Evolutionary conservation across 2,113 vertebrate species (phyloP).

Genomic region (Aphelocoma coerulescens): DNA sequence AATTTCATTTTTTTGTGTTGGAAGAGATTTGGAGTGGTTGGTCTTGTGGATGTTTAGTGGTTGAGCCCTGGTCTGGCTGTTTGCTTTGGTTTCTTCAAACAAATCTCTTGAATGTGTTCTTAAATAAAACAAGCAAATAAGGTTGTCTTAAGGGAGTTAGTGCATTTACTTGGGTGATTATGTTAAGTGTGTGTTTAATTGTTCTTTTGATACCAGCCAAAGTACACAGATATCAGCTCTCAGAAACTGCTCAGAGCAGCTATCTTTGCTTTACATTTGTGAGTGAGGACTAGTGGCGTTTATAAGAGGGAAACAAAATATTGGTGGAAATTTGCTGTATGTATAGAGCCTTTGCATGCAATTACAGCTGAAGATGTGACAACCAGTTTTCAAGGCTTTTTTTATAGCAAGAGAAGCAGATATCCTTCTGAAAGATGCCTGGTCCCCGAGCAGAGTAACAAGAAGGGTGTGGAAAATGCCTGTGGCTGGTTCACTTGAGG

Average conservation of each 20-base stretch:
- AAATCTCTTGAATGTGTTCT: not conserved
- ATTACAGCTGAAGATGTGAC: not conserved
- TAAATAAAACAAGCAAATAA: slow-evolving; percentile 8
- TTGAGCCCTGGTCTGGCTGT: not conserved
- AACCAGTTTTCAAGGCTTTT: not conserved
- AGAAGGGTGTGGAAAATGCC: not conserved
- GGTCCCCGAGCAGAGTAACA: not conserved
- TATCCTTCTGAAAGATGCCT: not conserved
- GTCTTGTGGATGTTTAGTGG: not conserved
- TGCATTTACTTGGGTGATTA: not conserved
- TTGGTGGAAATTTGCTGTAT: not conserved
- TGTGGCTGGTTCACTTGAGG: not conserved
- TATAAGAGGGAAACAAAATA: not conserved
- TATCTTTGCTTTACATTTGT: not conserved
- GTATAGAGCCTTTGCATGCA: not conserved
- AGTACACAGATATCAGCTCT: not conserved
- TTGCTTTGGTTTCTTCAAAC: not conserved
- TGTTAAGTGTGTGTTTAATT: not conserved
- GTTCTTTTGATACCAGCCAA: not conserved
- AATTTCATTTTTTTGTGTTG: not conserved
- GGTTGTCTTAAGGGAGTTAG: not conserved
- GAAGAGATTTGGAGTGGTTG: not conserved
- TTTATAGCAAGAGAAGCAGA: not conserved
- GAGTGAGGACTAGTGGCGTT: not conserved
- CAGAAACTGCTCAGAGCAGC: not conserved